Percentiles rank a stretch among this genome's conserved stretches.
phyloP scores from a whole-genome alignment of 2,888 invertebrate genomes.

The Molanna angustata region DNA sequence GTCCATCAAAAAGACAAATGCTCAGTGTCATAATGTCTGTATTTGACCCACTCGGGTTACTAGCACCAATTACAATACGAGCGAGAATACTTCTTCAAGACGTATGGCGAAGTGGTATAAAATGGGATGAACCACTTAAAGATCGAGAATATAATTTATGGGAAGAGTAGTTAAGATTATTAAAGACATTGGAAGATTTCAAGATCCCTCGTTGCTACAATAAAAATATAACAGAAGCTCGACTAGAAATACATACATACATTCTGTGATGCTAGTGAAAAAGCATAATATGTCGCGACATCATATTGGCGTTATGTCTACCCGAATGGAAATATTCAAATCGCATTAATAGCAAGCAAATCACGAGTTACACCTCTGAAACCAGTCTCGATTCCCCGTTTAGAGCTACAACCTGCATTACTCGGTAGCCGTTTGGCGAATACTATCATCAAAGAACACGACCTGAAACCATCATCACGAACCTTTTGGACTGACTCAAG shows the following conservation, averaged over 20 bases:
- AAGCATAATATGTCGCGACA: conserved; percentile 22
- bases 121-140: conserved; percentile 11
- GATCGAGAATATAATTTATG: not conserved
- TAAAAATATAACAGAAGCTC: not conserved
- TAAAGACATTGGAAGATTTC: not conserved
- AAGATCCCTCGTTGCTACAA: conserved; percentile 8
- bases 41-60: conserved; percentile 6
- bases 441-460: conserved; percentile 1
- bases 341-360: conserved; percentile 20
- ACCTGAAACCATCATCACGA: not conserved
- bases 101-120: conserved; percentile 10
- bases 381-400: conserved; percentile 21
- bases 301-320: conserved; percentile 10
- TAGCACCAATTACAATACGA: not conserved
- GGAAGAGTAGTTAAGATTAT: not conserved
- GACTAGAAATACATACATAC: conserved; percentile 27
- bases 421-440: conserved; percentile 11
- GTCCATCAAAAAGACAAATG: conserved; percentile 12
- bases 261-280: conserved; percentile 26
- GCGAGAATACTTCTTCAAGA: conserved; percentile 8
- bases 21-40: conserved; percentile 6
- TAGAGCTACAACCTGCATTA: conserved; percentile 28
- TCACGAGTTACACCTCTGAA: conserved; percentile 28
- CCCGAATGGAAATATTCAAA: not conserved
- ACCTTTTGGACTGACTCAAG: conserved; percentile 36